These are phyloP conservation scores for Xenentodon cancila DNA, from an alignment of 2,797 vertebrate species.

Conservation along the genomic window DNA sequence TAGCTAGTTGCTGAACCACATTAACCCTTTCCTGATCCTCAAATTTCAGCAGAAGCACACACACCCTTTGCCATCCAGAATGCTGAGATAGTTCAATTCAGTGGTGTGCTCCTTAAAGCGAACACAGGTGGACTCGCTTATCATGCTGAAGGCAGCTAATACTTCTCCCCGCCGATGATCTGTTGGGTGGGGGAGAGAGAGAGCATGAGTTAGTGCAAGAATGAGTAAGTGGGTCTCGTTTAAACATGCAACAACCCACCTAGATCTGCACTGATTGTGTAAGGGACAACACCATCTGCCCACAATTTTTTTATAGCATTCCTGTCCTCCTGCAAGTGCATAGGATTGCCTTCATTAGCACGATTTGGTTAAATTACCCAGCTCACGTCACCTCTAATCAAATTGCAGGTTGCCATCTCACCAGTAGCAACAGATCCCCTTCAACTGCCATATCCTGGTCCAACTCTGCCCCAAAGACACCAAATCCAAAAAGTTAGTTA, in stretches of 20 bases:
- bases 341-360: no score
- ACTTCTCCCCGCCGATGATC: neutral
- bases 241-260: slow-evolving; percentile 15
- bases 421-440: no score
- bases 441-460: no score
- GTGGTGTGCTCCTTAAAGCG: slow-evolving; percentile 29
- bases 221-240: neutral
- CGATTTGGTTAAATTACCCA: neutral
- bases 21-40: no score
- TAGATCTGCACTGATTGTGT: slow-evolving; percentile 1
- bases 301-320: slow-evolving; percentile 45
- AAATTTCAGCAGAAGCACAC: no score
- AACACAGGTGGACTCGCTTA: slow-evolving; percentile 41
- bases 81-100: slow-evolving; percentile 32
- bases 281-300: neutral
- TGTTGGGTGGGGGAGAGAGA: slow-evolving; percentile 1
- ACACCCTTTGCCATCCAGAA: slow-evolving; percentile 38
- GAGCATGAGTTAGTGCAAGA: no score
- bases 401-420: no score
- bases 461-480: slow-evolving; percentile 4
- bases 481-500: no score
- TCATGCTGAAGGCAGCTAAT: slow-evolving; percentile 56
- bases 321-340: slow-evolving; percentile 35
- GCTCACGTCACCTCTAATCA: neutral
- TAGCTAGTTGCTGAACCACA: no score